phyloP scores from a whole-genome alignment of 2,797 vertebrate species.

The Karalla daura region DNA sequence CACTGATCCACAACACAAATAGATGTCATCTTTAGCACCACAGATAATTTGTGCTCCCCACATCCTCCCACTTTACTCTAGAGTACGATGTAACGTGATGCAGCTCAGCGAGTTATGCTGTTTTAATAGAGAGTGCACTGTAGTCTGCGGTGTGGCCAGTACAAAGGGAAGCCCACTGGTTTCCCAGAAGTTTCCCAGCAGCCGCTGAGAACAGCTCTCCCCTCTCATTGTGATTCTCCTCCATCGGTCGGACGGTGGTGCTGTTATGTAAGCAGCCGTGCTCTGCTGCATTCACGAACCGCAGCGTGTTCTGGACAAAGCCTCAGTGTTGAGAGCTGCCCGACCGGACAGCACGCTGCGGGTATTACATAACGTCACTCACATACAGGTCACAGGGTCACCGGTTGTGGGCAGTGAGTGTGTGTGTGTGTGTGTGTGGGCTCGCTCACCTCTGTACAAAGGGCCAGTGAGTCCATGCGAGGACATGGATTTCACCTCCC shows the following conservation, averaged over 20 bases:
- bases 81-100: background rate
- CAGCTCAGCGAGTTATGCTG: background rate
- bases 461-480: background rate
- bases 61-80: background rate
- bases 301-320: conserved; percentile 51
- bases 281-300: conserved; percentile 36
- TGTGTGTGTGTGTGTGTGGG: no score
- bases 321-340: conserved; percentile 35
- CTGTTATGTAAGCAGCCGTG: conserved; percentile 68
- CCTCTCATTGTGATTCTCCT: conserved; percentile 65
- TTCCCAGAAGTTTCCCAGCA: conserved; percentile 40
- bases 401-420: conserved; percentile 39
- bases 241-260: conserved; percentile 44
- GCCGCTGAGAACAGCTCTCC: no score
- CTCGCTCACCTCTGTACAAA: background rate
- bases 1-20: no score
- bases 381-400: conserved; percentile 47
- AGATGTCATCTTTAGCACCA: background rate
- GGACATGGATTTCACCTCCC: background rate
- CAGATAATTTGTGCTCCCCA: background rate
- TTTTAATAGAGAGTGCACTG: background rate
- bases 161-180: background rate
- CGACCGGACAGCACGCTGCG: background rate
- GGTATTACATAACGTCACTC: conserved; percentile 47
- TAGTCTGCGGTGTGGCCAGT: background rate